A percentile compares a stretch with the other conserved stretches of the same genome.
phyloP scores from a whole-genome alignment of 2,113 vertebrate genomes.

The Myrmecobius fasciatus region DNA sequence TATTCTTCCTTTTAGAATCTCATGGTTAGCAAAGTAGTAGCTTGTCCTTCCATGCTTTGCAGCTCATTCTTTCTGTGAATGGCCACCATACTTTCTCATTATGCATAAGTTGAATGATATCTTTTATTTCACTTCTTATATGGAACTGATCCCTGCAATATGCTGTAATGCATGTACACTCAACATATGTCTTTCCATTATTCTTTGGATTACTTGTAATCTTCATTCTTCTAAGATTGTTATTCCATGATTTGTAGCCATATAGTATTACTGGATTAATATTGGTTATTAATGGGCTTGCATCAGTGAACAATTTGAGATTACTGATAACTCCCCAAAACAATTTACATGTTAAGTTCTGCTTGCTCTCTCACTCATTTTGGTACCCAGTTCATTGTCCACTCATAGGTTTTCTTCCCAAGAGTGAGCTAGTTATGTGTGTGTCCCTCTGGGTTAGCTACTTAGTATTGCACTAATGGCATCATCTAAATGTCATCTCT shows the following conservation, averaged over 20 bases:
- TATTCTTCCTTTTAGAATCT: neutral
- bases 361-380: neutral
- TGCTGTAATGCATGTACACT: neutral
- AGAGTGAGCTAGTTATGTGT: neutral
- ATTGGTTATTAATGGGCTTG: neutral
- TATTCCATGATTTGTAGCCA: neutral
- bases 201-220: neutral
- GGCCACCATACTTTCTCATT: neutral
- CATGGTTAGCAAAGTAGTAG: neutral
- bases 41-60: neutral
- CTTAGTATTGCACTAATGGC: neutral
- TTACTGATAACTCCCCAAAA: neutral
- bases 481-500: neutral
- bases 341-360: neutral
- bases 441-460: neutral
- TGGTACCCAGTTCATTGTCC: neutral
- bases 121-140: neutral
- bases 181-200: neutral
- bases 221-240: neutral
- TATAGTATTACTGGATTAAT: neutral
- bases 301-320: neutral
- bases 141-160: neutral
- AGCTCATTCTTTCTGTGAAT: neutral
- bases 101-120: neutral
- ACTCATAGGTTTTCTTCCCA: neutral